Evolutionary conservation across 2,888 invertebrate species (phyloP).

Genomic region (Zeuzera pyrina): DNA sequence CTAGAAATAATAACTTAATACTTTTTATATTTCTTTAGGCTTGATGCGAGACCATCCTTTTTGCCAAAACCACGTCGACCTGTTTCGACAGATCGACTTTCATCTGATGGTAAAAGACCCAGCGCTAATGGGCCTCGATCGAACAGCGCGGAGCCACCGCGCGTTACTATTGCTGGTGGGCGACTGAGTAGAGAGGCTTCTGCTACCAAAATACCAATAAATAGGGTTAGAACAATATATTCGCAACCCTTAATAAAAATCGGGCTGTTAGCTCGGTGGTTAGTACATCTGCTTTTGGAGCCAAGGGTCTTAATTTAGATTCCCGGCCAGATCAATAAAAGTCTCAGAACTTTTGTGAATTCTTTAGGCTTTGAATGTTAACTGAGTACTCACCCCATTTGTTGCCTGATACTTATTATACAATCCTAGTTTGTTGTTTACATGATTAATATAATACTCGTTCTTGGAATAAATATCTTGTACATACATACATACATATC

Average conservation of each 20-base stretch:
- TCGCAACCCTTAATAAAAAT: neutral
- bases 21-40: conserved; percentile 18
- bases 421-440: too few relatives aligned
- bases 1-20: neutral
- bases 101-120: conserved; percentile 43
- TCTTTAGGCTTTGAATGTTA: too few relatives aligned
- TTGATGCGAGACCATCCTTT: conserved; percentile 49
- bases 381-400: too few relatives aligned
- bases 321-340: too few relatives aligned
- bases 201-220: conserved; percentile 42
- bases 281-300: neutral
- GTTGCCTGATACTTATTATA: too few relatives aligned
- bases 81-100: conserved; percentile 49
- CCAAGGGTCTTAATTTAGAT: neutral
- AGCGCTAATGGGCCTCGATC: conserved; percentile 43
- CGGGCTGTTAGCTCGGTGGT: neutral
- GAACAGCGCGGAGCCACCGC: conserved; percentile 51
- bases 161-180: conserved; percentile 34
- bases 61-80: conserved; percentile 48
- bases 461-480: too few relatives aligned
- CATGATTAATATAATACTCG: too few relatives aligned
- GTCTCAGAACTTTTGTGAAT: neutral
- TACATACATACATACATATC: too few relatives aligned
- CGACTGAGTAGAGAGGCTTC: conserved; percentile 51
- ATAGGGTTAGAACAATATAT: conserved; percentile 27